Conservation (phyloP, 2,888 invertebrate genomes). For the Macaria notata region DNA sequence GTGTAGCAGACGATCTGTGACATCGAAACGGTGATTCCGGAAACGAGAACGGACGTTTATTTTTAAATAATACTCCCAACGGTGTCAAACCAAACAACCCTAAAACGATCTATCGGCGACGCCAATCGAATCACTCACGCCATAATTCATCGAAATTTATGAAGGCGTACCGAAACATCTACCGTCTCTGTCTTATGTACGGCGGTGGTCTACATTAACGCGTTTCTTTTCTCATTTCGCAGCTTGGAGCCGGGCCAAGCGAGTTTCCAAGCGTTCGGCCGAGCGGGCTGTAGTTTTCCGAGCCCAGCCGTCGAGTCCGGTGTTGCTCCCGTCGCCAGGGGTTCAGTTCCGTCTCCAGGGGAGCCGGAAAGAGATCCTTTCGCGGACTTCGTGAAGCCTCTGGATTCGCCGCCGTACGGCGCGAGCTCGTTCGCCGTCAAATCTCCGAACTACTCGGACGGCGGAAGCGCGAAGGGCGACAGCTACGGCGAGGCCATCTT, state of each 20-base stretch:
- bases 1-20: neutral
- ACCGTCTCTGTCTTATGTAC: slow-evolving; percentile 75
- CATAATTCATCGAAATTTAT: slow-evolving; percentile 76
- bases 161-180: slow-evolving; percentile 65
- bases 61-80: slow-evolving; percentile 64
- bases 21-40: slow-evolving; percentile 35
- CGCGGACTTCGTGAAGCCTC: slow-evolving; percentile 50
- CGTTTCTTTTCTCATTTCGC: slow-evolving; percentile 82
- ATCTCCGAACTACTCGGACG: slow-evolving; percentile 54
- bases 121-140: slow-evolving; percentile 73
- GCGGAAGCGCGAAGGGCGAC: slow-evolving; percentile 61
- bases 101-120: slow-evolving; percentile 69
- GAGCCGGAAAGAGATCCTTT: slow-evolving; percentile 68
- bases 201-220: slow-evolving; percentile 69
- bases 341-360: slow-evolving; percentile 50
- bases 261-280: slow-evolving; percentile 78
- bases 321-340: slow-evolving; percentile 62
- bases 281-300: slow-evolving; percentile 80
- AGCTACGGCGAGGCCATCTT: slow-evolving; percentile 75
- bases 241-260: slow-evolving; percentile 83
- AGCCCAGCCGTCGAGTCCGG: slow-evolving; percentile 74
- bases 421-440: slow-evolving; percentile 52
- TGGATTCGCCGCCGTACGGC: slow-evolving; percentile 61
- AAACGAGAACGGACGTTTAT: slow-evolving; percentile 55
- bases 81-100: slow-evolving; percentile 75